Percentiles rank a stretch among this genome's conserved stretches.
Conservation (phyloP, 1,140 invertebrate species). For the Temnothorax curvispinosus region DNA sequence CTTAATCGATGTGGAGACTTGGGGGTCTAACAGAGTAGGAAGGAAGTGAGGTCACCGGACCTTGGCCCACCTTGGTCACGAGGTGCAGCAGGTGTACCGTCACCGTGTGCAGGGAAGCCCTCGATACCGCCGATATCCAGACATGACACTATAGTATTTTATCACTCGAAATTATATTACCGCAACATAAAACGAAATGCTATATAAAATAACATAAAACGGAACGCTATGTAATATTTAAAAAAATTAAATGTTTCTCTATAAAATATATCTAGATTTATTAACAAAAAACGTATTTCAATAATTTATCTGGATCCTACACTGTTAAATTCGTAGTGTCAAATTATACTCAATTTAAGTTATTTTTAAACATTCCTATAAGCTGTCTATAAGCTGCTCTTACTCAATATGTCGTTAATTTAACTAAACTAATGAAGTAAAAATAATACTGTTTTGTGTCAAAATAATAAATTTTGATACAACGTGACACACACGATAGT, state of each 20-base stretch:
- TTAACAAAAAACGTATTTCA: background rate
- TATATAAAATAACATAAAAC: background rate
- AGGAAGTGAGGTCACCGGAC: conserved; percentile 80
- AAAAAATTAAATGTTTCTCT: background rate
- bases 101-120: conserved; percentile 54
- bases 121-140: conserved; percentile 68
- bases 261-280: background rate
- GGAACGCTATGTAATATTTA: background rate
- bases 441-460: too few relatives aligned
- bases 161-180: background rate
- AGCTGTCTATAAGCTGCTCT: too few relatives aligned
- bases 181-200: background rate
- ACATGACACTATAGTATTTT: background rate
- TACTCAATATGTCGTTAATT: too few relatives aligned
- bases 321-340: too few relatives aligned
- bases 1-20: conserved; percentile 71
- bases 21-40: conserved; percentile 72
- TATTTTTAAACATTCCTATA: too few relatives aligned
- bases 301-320: too few relatives aligned
- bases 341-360: too few relatives aligned
- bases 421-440: too few relatives aligned
- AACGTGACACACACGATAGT: too few relatives aligned
- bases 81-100: conserved; percentile 71
- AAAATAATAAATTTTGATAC: too few relatives aligned
- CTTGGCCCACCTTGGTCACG: conserved; percentile 75